phyloP scores from a whole-genome alignment of 1,140 invertebrate species.

The Cardiocondyla obscurior region DNA sequence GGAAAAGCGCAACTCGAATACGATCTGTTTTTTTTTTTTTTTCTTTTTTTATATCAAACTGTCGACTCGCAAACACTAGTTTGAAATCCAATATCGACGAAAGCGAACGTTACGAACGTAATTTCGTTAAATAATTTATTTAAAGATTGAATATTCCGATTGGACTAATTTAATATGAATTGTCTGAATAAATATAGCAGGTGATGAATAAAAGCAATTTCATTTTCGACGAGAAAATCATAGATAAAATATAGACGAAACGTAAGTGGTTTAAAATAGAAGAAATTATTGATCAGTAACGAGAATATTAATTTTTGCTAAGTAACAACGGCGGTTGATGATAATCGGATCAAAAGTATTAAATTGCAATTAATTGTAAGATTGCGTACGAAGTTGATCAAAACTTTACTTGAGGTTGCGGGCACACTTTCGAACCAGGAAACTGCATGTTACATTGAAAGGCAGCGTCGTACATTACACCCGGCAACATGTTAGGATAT shows the following conservation, averaged over 20 bases:
- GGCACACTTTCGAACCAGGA: conserved; percentile 80
- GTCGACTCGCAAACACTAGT: not conserved
- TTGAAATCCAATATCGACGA: not conserved
- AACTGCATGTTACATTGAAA: conserved; percentile 86
- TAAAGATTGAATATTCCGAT: not conserved
- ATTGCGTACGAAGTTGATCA: not conserved
- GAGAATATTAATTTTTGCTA: not conserved
- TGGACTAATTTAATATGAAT: not conserved
- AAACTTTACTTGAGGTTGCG: conserved; percentile 62
- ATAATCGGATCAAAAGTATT: not conserved
- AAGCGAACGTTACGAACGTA: not conserved
- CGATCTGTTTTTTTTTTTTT: not conserved
- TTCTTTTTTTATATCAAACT: not conserved
- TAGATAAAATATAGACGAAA: not conserved
- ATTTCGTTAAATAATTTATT: not conserved
- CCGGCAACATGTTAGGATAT: conserved; percentile 86
- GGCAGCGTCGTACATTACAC: conserved; percentile 88
- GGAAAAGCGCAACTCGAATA: not conserved
- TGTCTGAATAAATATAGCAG: not conserved
- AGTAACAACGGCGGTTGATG: not conserved
- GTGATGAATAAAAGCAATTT: conserved; percentile 6
- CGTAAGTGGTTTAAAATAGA: not conserved
- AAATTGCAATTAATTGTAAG: conserved; percentile 4
- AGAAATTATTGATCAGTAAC: conserved; percentile 3
- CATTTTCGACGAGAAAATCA: not conserved